phyloP scores from a whole-genome alignment of 1,140 invertebrate genomes.

The Mylabris phalerata region DNA sequence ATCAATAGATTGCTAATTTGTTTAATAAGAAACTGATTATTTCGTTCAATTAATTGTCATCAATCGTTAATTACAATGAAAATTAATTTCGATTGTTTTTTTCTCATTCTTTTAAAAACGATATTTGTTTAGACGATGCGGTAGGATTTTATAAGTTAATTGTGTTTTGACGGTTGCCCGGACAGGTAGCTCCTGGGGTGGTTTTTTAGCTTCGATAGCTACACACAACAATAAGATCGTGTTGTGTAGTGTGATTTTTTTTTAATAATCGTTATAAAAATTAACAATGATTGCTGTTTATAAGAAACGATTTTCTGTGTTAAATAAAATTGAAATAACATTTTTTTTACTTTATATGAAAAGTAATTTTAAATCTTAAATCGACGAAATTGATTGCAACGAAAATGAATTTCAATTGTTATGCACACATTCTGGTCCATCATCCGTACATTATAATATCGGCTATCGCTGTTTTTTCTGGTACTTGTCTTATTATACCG shows the following conservation, averaged over 20 bases:
- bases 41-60: too few relatives aligned
- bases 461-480: constrained; percentile 32
- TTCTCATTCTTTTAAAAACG: too few relatives aligned
- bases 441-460: constrained; percentile 35
- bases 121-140: not conserved
- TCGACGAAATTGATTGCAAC: too few relatives aligned
- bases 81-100: too few relatives aligned
- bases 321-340: constrained; percentile 2
- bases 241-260: not conserved
- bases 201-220: not conserved
- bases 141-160: constrained; percentile 2
- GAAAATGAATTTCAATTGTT: constrained; percentile 32
- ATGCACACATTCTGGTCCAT: constrained; percentile 33
- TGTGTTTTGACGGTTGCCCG: constrained; percentile 7
- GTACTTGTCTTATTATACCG: constrained; percentile 34
- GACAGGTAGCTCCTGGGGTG: constrained; percentile 9
- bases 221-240: constrained; percentile 8
- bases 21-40: too few relatives aligned
- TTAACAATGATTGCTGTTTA: constrained; percentile 4
- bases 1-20: too few relatives aligned
- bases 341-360: constrained; percentile 8
- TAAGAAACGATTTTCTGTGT: not conserved
- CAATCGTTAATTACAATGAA: too few relatives aligned
- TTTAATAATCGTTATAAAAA: not conserved
- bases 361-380: constrained; percentile 10